Evolutionary conservation across 2,888 invertebrate species (phyloP), one percentile per base, ranked within the genome.

Genomic region (Drosophila kuntzei): DNA sequence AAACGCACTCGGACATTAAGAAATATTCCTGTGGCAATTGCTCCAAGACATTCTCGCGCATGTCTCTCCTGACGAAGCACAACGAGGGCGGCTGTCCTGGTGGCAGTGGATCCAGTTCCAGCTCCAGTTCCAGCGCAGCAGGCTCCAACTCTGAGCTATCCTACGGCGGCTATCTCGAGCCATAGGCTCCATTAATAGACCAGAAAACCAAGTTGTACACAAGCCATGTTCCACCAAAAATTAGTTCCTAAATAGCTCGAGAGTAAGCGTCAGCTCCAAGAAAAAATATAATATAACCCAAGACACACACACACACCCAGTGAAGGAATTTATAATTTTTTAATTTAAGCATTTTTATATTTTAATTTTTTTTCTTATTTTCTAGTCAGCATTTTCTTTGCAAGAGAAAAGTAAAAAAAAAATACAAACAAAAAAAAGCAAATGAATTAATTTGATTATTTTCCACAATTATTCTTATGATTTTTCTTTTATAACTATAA

Each of bases 1-100:
- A 99, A 93, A 99, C 99, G 1, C 99, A 99, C 93, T 98, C 98
- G 22, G 98, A 98, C 89, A 97, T 99, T 14, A 99, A 99, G 93
- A 98, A 99, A 92, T 99, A 99, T 93, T 97, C 97, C 53, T 99
- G 99, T 92, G 94, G 95, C 27, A 95, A 95, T 18, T 99, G 99
- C 93, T 96, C 96, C 79, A 99, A 98, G 92, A 98, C 99, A 11
- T 99, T 99, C 93, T 98, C 98, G 58, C 94, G 99, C 72, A 98
- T 99, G 98, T 98, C 98, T 0, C 93, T 99, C 71, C 94, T 99
- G 77, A 96, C 97, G 83, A 99, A 99, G 92, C 99, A 99, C 93
- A 94, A 96, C 70, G 98, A 98, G 88, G 96, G 97, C 46, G 98
- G 98, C 0, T 98, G 98, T 88, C 95, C 95, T 0, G 94, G 94